Percentiles rank a stretch among this genome's conserved stretches.
Conservation (phyloP, 2,797 vertebrate genomes). For the Tenualosa thibaudeaui region DNA sequence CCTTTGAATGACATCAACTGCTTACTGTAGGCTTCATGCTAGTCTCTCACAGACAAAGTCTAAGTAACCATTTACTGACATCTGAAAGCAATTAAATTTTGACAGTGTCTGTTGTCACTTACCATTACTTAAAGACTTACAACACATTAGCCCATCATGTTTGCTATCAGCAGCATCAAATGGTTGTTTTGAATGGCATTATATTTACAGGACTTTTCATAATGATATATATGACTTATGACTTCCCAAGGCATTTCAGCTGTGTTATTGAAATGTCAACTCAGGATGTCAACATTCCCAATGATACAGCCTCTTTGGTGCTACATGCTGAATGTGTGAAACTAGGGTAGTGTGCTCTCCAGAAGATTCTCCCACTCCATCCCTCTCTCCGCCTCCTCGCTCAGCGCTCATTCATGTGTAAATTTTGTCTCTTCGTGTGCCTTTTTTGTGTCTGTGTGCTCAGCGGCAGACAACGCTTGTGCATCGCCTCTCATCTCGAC, state of each 20-base stretch:
- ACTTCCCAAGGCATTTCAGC: not conserved
- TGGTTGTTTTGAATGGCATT: not conserved
- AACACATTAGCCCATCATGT: not conserved
- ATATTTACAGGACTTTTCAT: not conserved
- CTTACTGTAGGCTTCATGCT: not conserved
- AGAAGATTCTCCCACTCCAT: not conserved
- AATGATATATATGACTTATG: not conserved
- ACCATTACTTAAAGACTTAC: not conserved
- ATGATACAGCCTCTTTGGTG: not conserved
- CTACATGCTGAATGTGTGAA: not conserved
- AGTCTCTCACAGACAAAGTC: not conserved
- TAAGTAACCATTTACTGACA: not conserved
- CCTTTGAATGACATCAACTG: not conserved
- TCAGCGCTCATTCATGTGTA: constrained; percentile 47
- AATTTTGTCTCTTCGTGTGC: constrained; percentile 21
- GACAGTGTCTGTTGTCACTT: not conserved
- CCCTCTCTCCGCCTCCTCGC: not conserved
- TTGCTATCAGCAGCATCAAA: not conserved
- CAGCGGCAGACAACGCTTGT: constrained; percentile 84
- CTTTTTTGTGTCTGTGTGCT: constrained; percentile 43
- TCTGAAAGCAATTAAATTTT: not conserved
- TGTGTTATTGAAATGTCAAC: not conserved
- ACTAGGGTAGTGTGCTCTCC: not conserved
- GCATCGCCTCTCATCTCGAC: constrained; percentile 76
- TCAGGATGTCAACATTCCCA: not conserved